These are phyloP conservation scores for Melitaea athalia DNA, from an alignment of 2,888 invertebrate species.

Conservation along the genomic window DNA sequence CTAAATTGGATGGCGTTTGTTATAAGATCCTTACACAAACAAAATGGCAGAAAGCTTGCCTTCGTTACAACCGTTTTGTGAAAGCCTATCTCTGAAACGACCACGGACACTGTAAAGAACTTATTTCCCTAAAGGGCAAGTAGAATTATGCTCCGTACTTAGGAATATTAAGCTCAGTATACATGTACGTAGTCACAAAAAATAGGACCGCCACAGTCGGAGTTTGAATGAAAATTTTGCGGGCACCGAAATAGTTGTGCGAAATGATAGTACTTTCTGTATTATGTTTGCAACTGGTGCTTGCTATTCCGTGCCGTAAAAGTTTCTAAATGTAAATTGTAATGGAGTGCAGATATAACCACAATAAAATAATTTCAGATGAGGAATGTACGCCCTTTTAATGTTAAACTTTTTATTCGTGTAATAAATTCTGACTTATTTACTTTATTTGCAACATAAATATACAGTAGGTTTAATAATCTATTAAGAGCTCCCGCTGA, in stretches of 20 bases:
- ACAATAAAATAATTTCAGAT: slow-evolving; percentile 25
- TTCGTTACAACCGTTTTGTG: slow-evolving; percentile 40
- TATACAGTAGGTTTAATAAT: background rate
- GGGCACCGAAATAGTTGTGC: slow-evolving; percentile 40
- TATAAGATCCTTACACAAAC: slow-evolving; percentile 33
- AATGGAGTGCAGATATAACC: slow-evolving; percentile 32
- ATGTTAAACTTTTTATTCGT: background rate
- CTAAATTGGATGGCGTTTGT: slow-evolving; percentile 34
- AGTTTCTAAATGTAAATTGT: slow-evolving; percentile 37
- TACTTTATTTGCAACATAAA: background rate
- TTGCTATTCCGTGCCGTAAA: slow-evolving; percentile 30
- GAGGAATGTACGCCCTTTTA: background rate
- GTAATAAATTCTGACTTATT: background rate
- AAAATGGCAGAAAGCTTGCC: slow-evolving; percentile 34
- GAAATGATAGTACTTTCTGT: slow-evolving; percentile 40
- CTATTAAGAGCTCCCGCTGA: background rate
- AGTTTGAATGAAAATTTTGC: slow-evolving; percentile 42
- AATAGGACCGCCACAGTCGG: slow-evolving; percentile 34
- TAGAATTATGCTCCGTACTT: slow-evolving; percentile 41
- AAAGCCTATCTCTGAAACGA: slow-evolving; percentile 38
- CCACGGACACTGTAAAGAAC: slow-evolving; percentile 40
- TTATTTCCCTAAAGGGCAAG: slow-evolving; percentile 45
- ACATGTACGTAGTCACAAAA: slow-evolving; percentile 36
- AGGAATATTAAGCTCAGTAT: slow-evolving; percentile 41
- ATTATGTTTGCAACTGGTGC: slow-evolving; percentile 38